phyloP scores from a whole-genome alignment of 2,888 invertebrate genomes.

The Tupiocoris notatus region DNA sequence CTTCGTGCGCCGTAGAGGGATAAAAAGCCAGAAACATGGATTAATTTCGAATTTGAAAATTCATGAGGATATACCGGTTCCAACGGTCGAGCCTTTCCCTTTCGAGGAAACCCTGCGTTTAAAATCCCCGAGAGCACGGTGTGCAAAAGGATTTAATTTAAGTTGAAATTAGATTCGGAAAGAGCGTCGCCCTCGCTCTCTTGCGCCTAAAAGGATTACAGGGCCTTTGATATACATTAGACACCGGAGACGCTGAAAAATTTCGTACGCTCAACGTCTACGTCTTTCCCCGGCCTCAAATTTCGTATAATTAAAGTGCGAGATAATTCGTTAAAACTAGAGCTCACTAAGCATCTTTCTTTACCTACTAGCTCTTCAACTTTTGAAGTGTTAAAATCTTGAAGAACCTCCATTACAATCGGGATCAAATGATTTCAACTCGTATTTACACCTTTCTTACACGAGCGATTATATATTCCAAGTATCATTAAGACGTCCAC shows the following conservation, averaged over 20 bases:
- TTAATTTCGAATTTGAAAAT: slow-evolving; percentile 13
- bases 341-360: too few relatives aligned
- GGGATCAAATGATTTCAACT: too few relatives aligned
- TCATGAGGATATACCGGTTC: not conserved
- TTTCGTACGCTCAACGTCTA: not conserved
- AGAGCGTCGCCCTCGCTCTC: not conserved
- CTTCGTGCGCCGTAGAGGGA: too few relatives aligned
- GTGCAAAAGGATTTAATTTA: slow-evolving; percentile 7
- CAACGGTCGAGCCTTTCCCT: not conserved
- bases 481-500: too few relatives aligned
- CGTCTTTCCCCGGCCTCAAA: not conserved
- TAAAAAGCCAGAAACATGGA: too few relatives aligned
- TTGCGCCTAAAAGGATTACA: slow-evolving; percentile 5
- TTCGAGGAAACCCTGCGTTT: not conserved
- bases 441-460: too few relatives aligned
- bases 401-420: too few relatives aligned
- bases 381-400: too few relatives aligned
- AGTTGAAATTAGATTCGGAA: slow-evolving; percentile 1
- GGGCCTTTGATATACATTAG: not conserved
- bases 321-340: too few relatives aligned
- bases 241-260: not conserved
- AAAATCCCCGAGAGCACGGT: not conserved
- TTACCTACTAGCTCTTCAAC: too few relatives aligned
- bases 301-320: not conserved
- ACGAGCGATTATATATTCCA: too few relatives aligned